Percentiles rank a stretch among this genome's conserved stretches.
These are phyloP conservation scores for Aphidius colemani DNA, from an alignment of 2,888 invertebrate species.

Conservation along the genomic window DNA sequence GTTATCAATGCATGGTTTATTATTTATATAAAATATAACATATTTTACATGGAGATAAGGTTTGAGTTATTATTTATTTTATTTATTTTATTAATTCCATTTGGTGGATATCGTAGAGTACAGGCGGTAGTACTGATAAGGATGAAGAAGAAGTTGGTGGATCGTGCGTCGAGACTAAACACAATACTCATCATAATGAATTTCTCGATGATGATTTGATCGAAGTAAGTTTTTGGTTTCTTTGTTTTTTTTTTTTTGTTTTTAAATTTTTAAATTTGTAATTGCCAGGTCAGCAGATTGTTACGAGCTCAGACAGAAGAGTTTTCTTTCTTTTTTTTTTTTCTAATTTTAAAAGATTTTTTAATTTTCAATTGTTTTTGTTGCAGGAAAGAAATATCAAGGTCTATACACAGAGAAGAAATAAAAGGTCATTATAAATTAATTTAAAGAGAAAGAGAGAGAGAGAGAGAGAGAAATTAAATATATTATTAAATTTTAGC, in stretches of 20 bases:
- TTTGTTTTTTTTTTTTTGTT: constrained; percentile 14
- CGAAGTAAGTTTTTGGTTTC: constrained; percentile 46
- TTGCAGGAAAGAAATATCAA: constrained; percentile 54
- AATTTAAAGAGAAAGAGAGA: background rate
- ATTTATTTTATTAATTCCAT: constrained; percentile 32
- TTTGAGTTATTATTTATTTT: background rate
- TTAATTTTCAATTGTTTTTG: constrained; percentile 32
- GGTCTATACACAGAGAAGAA: constrained; percentile 58
- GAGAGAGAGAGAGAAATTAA: background rate
- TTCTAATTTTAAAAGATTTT: constrained; percentile 4
- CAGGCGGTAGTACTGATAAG: constrained; percentile 66
- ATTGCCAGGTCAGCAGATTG: background rate
- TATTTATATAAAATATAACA: constrained; percentile 4
- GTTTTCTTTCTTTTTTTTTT: constrained; percentile 2
- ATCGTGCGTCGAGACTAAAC: constrained; percentile 60
- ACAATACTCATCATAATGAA: constrained; percentile 63
- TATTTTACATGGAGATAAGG: background rate
- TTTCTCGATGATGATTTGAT: constrained; percentile 54
- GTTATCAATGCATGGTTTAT: constrained; percentile 1
- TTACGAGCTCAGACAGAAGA: background rate
- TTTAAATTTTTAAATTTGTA: background rate
- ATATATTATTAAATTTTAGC: constrained; percentile 48
- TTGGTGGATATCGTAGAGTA: constrained; percentile 60
- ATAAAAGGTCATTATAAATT: constrained; percentile 58
- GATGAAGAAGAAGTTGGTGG: constrained; percentile 61